Evolutionary conservation across 2,113 vertebrate species (phyloP), one percentile per base, ranked within the genome.

Genomic region (Ceyx cyanopectus): DNA sequence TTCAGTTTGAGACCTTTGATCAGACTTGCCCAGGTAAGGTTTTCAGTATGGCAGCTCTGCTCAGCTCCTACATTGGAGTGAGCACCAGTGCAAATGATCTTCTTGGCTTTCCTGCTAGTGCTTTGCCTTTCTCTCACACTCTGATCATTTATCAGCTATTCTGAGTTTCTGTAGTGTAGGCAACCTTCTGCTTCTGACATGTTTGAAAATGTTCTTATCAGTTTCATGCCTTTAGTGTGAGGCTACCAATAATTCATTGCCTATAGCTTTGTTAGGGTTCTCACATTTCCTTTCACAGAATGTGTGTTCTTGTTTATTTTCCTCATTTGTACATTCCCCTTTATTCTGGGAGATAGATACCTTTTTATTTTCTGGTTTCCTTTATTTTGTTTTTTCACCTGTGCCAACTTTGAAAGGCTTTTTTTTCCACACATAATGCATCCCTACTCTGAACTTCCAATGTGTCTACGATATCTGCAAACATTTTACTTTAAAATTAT

Each of bases 1-100:
- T 91, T 82, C 81, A 46, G 37, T 85, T 65, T 76, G 89, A 91
- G 63, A 50, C 54, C 89, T 92, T 93, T 91, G 81, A 50, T 65
- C 66, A 92, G 78, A 54, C 24, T 81, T 85, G 51, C 22, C 67
- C 87, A 80, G 46, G 73, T 80, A 58, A 82, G 92, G 50, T 89
- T 85, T 95, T 65, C 67, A 69, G 30, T 43, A 9, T 54, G 54
- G 67, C 54, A 66, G 3, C 63, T 87, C 45, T 20, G 3, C 1
- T 79, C 78, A 93, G 66, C 81, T 63, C 57, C 61, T 72, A 53
- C 65, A 41, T 13, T 58, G 70, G 70, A 87, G 9, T 0, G 2
- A 89, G 85, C 54, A 54, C 37, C 41, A 68, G 26, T 29, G 78
- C 50, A 89, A 87, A 87, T 16, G 57, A 73, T 17, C 48, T 1